phyloP scores from a whole-genome alignment of 2,797 vertebrate species.

The Xiphorhynchus erythropygius region DNA sequence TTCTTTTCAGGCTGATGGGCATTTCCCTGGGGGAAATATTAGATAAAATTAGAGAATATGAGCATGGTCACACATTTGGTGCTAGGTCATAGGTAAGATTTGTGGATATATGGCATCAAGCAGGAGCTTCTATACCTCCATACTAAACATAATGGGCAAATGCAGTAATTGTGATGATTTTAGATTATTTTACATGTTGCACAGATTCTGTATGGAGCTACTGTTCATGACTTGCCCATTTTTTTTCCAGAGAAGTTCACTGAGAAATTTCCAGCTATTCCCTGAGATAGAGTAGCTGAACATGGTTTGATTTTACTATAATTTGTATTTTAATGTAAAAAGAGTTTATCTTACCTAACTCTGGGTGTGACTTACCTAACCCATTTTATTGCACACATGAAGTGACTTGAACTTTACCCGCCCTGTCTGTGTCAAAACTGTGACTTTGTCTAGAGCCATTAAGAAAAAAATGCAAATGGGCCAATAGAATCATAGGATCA shows the following conservation, averaged over 20 bases:
- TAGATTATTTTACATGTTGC: not conserved
- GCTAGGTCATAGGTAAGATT: not conserved
- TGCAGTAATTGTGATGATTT: not conserved
- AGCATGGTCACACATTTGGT: not conserved
- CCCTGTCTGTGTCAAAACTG: not conserved
- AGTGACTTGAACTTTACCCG: accelerated
- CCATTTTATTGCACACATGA: not conserved
- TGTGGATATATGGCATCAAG: not conserved
- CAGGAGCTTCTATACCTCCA: not conserved
- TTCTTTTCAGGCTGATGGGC: not conserved
- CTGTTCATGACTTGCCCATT: not conserved
- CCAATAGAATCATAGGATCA: not conserved
- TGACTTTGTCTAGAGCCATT: not conserved
- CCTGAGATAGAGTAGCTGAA: not conserved
- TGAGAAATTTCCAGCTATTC: not conserved
- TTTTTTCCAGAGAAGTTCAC: not conserved
- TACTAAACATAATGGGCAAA: not conserved
- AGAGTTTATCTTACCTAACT: not conserved
- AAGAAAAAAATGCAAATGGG: not conserved
- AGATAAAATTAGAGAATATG: not conserved
- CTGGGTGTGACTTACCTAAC: not conserved
- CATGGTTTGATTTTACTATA: not conserved
- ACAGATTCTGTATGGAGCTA: not conserved
- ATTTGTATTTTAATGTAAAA: not conserved
- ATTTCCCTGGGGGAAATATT: not conserved